phyloP scores from a whole-genome alignment of 2,888 invertebrate genomes.

The Tryphoninae sp. region DNA sequence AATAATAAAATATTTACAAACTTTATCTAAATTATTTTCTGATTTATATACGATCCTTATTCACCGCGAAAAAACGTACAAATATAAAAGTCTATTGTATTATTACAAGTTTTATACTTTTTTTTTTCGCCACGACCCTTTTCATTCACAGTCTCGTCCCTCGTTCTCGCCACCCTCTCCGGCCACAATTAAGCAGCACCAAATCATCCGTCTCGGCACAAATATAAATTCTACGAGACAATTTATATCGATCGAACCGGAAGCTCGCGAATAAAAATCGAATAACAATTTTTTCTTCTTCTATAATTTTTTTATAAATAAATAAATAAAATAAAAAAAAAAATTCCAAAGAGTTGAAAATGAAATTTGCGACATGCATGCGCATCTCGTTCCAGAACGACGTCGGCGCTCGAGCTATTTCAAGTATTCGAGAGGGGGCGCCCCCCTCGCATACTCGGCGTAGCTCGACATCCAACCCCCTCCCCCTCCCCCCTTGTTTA shows the following conservation, averaged over 20 bases:
- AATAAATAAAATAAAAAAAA: too few species aligned
- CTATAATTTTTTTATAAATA: too few species aligned
- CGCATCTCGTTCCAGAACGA: constrained; percentile 5
- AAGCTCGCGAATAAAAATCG: too few species aligned
- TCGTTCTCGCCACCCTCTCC: neutral
- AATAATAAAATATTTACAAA: too few species aligned
- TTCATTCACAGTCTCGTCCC: constrained; percentile 18
- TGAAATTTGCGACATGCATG: too few species aligned
- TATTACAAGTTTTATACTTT: neutral
- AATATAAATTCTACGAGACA: too few species aligned
- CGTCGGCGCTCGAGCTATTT: constrained; percentile 31
- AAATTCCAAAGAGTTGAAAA: too few species aligned
- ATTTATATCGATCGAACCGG: too few species aligned
- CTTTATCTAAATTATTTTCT: too few species aligned
- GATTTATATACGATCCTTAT: too few species aligned
- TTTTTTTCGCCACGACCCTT: neutral
- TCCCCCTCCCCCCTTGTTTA: neutral
- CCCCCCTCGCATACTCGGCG: constrained; percentile 11
- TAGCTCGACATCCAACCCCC: constrained; percentile 10
- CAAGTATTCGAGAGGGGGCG: constrained; percentile 27
- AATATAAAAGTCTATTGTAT: neutral
- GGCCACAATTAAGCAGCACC: neutral
- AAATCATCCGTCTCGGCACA: neutral
- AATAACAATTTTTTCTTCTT: too few species aligned
- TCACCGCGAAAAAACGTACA: too few species aligned